phyloP scores from a whole-genome alignment of 2,797 vertebrate species.

The Fundulus diaphanus region DNA sequence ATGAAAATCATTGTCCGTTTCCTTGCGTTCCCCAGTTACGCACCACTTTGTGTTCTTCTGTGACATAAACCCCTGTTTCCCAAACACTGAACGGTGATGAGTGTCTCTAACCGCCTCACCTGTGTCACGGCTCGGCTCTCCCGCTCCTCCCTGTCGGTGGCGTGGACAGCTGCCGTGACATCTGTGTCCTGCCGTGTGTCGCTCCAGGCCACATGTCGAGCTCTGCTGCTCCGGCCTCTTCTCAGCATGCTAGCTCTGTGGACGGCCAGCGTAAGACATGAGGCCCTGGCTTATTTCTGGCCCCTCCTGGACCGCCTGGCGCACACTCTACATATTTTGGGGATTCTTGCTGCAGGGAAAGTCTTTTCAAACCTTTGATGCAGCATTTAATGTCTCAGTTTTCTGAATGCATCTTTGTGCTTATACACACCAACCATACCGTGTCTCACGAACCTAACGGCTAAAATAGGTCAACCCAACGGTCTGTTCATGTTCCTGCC shows the following conservation, averaged over 20 bases:
- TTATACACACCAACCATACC: neutral
- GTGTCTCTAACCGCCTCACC: conserved; percentile 81
- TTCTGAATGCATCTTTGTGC: neutral
- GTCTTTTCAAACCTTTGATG: neutral
- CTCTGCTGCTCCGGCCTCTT: conserved; percentile 81
- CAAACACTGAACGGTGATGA: too few species aligned
- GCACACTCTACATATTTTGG: neutral
- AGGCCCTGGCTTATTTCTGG: too few species aligned
- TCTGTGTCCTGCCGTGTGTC: conserved; percentile 82
- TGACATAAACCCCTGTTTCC: neutral
- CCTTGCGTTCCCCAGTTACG: neutral
- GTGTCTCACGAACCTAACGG: neutral
- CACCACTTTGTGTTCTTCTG: neutral
- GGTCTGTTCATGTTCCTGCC: neutral
- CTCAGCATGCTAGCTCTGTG: conserved; percentile 83
- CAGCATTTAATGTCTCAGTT: neutral
- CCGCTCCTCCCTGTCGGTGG: conserved; percentile 63
- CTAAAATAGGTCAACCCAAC: neutral
- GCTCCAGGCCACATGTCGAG: conserved; percentile 82
- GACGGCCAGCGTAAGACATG: conserved; percentile 30
- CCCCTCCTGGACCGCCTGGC: too few species aligned
- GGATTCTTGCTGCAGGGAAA: neutral
- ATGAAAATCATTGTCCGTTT: too few species aligned
- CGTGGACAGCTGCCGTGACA: conserved; percentile 66
- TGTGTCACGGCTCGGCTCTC: conserved; percentile 76